Evolutionary conservation across 2,113 vertebrate genomes (phyloP), one percentile per base, ranked within the genome.

Genomic region (Condylura cristata): DNA sequence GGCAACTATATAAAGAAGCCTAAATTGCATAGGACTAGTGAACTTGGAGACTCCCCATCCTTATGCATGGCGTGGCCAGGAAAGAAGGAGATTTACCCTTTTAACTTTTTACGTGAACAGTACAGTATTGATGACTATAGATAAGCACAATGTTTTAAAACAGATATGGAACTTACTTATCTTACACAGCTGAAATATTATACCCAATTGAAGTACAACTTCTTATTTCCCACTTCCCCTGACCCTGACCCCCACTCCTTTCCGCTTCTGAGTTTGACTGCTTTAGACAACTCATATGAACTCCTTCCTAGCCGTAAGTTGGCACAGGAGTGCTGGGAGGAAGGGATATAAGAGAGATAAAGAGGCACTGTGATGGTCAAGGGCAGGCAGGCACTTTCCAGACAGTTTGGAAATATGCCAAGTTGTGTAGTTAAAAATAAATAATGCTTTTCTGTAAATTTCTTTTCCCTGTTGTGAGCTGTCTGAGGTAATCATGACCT

Each of bases 341-440:
- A 20, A 80, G 39, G 20, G 34, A 78, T 2, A 3, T 18, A 46
- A 58, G 51, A 82, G 44, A 76, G 71, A 41, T 44, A 39, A 63
- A 70, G 32, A 22, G 88, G 32, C 34, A 66, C 46, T 34, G 28
- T 60, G 34, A 60, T n/a, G 34, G 53, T 56, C 24, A 80, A 65
- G 63, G 39, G 28, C 48, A 70, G 28, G 32, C 61, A 32, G 46
- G 8, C 34, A 86, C 46, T 96, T 95, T 75, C 89, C 89, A 95
- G 74, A 86, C 34, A 85, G 51, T 74, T 53, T 95, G 96, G 93
- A 95, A 96, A 79, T 18, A 18, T 30, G 90, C 71, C 48, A 96
- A 32, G 39, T 22, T 22, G 12, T 34, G 18, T 51, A 81, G 96
- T 63, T 95, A 85, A 95, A 97, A 95, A 96, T 70, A 89, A 91